phyloP scores from a whole-genome alignment of 1,140 invertebrate genomes.

The Drosophila leontia region DNA sequence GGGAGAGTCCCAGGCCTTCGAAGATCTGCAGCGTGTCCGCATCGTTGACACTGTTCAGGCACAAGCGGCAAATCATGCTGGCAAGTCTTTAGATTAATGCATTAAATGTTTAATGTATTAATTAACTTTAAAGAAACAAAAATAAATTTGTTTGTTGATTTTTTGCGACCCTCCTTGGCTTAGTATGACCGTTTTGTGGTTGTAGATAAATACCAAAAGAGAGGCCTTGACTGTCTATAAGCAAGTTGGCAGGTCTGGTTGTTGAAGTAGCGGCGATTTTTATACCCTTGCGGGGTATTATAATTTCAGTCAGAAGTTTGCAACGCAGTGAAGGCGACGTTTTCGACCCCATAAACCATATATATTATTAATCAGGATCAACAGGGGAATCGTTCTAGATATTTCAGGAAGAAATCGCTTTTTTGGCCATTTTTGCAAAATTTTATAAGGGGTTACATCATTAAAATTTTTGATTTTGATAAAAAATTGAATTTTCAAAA shows the following conservation, averaged over 20 bases:
- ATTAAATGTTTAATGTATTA: constrained; percentile 11
- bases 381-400: too few species aligned
- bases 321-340: too few species aligned
- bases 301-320: too few species aligned
- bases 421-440: too few species aligned
- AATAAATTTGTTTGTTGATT: constrained; percentile 31
- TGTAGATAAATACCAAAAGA: not conserved
- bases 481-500: too few species aligned
- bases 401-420: too few species aligned
- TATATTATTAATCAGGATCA: too few species aligned
- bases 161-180: not conserved
- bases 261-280: not conserved
- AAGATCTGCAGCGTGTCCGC: constrained; percentile 70
- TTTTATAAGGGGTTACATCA: too few species aligned
- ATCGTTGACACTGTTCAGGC: constrained; percentile 67
- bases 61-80: constrained; percentile 82
- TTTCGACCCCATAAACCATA: too few species aligned
- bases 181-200: not conserved
- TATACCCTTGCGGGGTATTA: too few species aligned
- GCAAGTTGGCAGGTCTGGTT: not conserved
- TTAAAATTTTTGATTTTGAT: too few species aligned
- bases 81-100: constrained; percentile 12
- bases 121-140: constrained; percentile 25
- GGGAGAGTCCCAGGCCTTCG: constrained; percentile 48
- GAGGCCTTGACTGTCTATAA: not conserved